Evolutionary conservation across 2,888 invertebrate genomes (phyloP), one percentile per base, ranked within the genome.

Genomic region (Aphidius colemani): DNA sequence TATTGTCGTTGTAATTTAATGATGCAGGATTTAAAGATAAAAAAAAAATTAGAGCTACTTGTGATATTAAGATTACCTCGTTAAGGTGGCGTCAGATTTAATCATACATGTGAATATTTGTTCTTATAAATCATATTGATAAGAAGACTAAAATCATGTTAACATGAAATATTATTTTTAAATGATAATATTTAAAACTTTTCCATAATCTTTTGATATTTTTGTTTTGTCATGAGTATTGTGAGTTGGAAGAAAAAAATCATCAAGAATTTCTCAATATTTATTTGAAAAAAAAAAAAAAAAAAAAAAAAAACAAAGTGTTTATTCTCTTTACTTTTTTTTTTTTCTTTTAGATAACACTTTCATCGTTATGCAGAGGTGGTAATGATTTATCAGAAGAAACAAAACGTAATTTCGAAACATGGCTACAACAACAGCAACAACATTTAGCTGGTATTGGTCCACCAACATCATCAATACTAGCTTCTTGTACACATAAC

Each of bases 321-420:
- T 58, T 46, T 51, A 49, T 61, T 48, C 9, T 18, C 49, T 8
- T 53, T 10, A 10, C n/a, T 51, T 49, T 59, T 46, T 39, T 10
- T n/a, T 13, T 39, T 43, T 6, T 7, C 6, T 55, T 69, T 69
- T 87, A 93, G 93, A 87, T 91, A 74, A 89, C 91, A 59, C 85
- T 95, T 71, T 89, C 93, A 67, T 93, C 94, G 75, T 88, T 95
- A 67, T 93, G 94, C 77, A 89, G 95, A 67, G 92, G 92, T 18
- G 89, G 89, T 59, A 87, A 89, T 79, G 93, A 94, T 72, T 88
- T 92, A 7, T 88, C 90, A 0, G 95, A 95, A 71, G 96, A 96
- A 59, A 88, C 90, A 76, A 89, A 93, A 40, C 86, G 93, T 66
- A 93, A 94, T 80, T 96, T 96, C 82, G 95, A 96, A 78, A 90